Percentiles rank a stretch among this genome's conserved stretches.
These are phyloP conservation scores for Chirona hameri DNA, from an alignment of 2,888 invertebrate species.

Conservation along the genomic window DNA sequence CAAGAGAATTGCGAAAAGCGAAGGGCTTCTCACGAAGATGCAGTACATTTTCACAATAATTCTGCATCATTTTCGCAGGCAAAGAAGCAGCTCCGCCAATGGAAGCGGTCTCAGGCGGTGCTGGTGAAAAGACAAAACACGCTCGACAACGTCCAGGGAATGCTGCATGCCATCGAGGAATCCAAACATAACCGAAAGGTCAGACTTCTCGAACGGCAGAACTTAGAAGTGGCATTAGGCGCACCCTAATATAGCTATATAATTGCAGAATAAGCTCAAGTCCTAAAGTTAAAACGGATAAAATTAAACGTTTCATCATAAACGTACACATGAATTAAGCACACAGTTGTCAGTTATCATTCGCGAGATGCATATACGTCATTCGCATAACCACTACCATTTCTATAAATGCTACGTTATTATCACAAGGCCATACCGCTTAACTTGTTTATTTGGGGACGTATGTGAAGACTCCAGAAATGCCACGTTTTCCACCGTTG, in stretches of 20 bases:
- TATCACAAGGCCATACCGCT: too few species aligned
- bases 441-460: too few species aligned
- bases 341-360: neutral
- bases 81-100: neutral
- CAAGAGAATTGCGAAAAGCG: too few species aligned
- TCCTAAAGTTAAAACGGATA: too few species aligned
- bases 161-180: neutral
- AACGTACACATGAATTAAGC: neutral
- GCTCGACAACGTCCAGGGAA: neutral
- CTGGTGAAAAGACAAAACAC: neutral
- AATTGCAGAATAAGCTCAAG: neutral
- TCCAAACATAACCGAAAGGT: slow-evolving; percentile 12
- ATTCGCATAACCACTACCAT: too few species aligned
- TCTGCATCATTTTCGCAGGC: neutral
- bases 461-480: too few species aligned
- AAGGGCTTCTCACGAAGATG: too few species aligned
- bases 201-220: neutral
- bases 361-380: too few species aligned
- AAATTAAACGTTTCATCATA: neutral
- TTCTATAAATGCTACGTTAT: too few species aligned
- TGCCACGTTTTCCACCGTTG: too few species aligned
- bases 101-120: neutral
- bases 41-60: too few species aligned
- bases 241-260: too few species aligned
- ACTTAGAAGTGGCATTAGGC: neutral